These are phyloP conservation scores for Nebria salina DNA, from an alignment of 2,888 invertebrate genomes.

Conservation along the genomic window DNA sequence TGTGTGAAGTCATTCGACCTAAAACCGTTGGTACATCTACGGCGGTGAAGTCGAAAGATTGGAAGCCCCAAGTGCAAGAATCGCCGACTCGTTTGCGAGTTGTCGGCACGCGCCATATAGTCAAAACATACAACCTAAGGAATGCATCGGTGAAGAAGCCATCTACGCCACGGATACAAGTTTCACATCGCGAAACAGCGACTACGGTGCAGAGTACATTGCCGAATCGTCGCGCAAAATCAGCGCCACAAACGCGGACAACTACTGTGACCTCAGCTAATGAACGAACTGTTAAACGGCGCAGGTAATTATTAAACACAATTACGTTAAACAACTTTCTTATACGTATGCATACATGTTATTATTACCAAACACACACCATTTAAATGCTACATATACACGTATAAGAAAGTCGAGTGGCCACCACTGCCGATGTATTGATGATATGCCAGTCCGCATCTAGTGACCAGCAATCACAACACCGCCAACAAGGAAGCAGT, in stretches of 20 bases:
- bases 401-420: background rate
- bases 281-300: slow-evolving; percentile 28
- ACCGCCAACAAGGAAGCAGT: slow-evolving; percentile 2
- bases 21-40: background rate
- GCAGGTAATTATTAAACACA: slow-evolving; percentile 21
- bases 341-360: background rate
- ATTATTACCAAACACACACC: background rate
- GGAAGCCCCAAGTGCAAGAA: background rate
- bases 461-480: slow-evolving; percentile 34
- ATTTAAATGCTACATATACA: background rate
- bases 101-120: slow-evolving; percentile 27
- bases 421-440: background rate
- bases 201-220: background rate
- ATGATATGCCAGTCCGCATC: slow-evolving; percentile 28
- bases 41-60: background rate
- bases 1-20: background rate
- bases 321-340: background rate
- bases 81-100: slow-evolving; percentile 26
- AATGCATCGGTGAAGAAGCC: background rate
- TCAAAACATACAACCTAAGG: slow-evolving; percentile 34
- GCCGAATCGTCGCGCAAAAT: slow-evolving; percentile 22
- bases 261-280: background rate
- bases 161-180: background rate
- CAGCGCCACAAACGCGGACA: slow-evolving; percentile 20
- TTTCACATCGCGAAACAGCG: background rate